Evolutionary conservation across 2,888 invertebrate genomes (phyloP), one percentile per base, ranked within the genome.

Genomic region (Dolomedes plantarius): DNA sequence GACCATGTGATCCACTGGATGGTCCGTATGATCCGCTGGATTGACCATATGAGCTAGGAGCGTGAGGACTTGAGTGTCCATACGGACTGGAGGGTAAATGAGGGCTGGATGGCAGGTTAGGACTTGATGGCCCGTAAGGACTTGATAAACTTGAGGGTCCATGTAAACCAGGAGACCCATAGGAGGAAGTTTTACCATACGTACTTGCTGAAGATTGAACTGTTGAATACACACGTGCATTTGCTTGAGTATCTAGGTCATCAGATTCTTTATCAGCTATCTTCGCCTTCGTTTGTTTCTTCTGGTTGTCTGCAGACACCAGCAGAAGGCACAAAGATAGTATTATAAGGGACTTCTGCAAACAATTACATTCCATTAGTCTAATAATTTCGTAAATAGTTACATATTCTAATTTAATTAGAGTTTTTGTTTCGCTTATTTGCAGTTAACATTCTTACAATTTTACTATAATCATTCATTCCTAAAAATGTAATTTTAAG

Each of bases 311-410:
- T 7, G 65, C 77, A 6, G 85, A 69, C 28, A 64, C 78, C 64
- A 86, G 41, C n/a, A 79, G 23, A 41, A 62, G 29, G 68, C 69
- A 86, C 5, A 79, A 23, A 2, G 74, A 29, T n/a, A 86, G 19
- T n/a, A 86, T 46, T 28, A 79, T 56, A 64, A 86, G 23, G 9
- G 68, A 62, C 69, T 69, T 86, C 85, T 86, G 29, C 31, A 50
- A 19, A 67, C 65, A 13, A 29, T 46, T 56, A 56, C 56, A n/a
- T n/a, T n/a, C n/a, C n/a, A n/a, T n/a, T n/a, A n/a, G n/a, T n/a
- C n/a, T n/a, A n/a, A n/a, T n/a, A n/a, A n/a, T n/a, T n/a, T n/a
- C n/a, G n/a, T n/a, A n/a, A n/a, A n/a, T n/a, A n/a, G n/a, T n/a
- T n/a, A n/a, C n/a, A n/a, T n/a, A n/a, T n/a, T n/a, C n/a, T n/a